A percentile compares a stretch with the other conserved stretches of the same genome.
Evolutionary conservation across 2,888 invertebrate species (phyloP).

Genomic region (Lasiommata megera): DNA sequence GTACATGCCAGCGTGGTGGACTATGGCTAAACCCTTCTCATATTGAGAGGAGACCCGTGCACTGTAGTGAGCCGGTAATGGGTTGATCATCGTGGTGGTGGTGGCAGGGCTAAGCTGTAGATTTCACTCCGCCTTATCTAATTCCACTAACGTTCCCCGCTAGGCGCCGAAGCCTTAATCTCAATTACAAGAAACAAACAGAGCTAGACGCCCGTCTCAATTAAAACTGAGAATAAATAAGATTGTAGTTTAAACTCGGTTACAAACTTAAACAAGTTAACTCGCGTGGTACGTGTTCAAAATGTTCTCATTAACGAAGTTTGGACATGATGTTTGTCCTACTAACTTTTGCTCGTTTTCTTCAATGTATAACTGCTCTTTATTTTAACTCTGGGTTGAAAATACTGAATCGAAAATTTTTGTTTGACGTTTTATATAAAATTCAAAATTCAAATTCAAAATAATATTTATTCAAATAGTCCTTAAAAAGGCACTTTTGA

Average conservation of each 20-base stretch:
- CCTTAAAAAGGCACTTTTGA: too few relatives aligned
- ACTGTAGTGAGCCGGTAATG: too few relatives aligned
- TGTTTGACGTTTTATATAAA: too few relatives aligned
- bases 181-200: conserved; percentile 19
- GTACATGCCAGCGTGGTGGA: too few relatives aligned
- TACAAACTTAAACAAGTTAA: conserved; percentile 28
- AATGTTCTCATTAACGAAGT: conserved; percentile 14
- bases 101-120: background rate
- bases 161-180: background rate
- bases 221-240: conserved; percentile 31
- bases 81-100: too few relatives aligned
- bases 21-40: too few relatives aligned
- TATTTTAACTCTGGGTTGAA: too few relatives aligned
- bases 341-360: background rate
- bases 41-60: too few relatives aligned
- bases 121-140: background rate
- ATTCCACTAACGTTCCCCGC: background rate
- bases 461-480: too few relatives aligned
- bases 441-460: too few relatives aligned
- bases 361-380: background rate
- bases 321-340: conserved; percentile 9
- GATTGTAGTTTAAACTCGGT: conserved; percentile 23
- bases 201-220: conserved; percentile 22
- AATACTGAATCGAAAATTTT: too few relatives aligned
- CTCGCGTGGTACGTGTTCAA: conserved; percentile 17